Base-by-base conservation (phyloP, 2,888 invertebrate genomes). In the Brassicogethes aeneus region DNA sequence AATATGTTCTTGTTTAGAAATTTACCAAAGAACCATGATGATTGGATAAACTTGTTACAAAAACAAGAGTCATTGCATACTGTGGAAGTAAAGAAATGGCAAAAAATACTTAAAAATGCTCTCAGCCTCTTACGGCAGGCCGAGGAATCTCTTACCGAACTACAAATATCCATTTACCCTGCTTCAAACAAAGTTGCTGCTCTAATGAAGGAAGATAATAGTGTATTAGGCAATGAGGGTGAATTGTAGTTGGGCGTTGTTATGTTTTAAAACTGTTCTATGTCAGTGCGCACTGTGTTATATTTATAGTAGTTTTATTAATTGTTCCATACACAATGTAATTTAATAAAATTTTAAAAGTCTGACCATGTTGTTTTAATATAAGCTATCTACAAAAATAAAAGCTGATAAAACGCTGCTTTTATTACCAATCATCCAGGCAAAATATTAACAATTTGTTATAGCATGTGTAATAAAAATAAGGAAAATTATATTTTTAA, bases 1-100 rank as follows among this genome's bases (percentile, higher is more conserved):
- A 3, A 8, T 17, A 29, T 39, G n/a, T n/a, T 40, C 14, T 30
- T 16, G 39, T 42, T 30, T 53, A 84, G 83, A 57, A 74, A 79
- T 61, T 75, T 81, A 42, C 85, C 87, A 16, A 78, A 79, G 57
- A 77, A 80, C 53, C 80, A 83, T 62, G 83, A 88, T 57, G 86
- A 88, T 62, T 92, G 91, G 91, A 73, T 86, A 43, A 74, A 78
- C 51, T 68, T 89, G 48, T 67, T 92, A 54, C 84, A 84, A 60
- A 80, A 84, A 50, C 91, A 92, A 71, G 81, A 89, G 66, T 73
- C 76, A 41, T 72, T 88, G 34, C 90, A 91, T 69, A 79, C 85
- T 44, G 75, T 80, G 17, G 88, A 92, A 72, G 75, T 91, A 66
- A 77, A 78, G 47, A 84, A 83, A 59, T 93, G 92, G 92, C 79